phyloP scores from a whole-genome alignment of 2,797 vertebrate species.

The Acanthiza pusilla region DNA sequence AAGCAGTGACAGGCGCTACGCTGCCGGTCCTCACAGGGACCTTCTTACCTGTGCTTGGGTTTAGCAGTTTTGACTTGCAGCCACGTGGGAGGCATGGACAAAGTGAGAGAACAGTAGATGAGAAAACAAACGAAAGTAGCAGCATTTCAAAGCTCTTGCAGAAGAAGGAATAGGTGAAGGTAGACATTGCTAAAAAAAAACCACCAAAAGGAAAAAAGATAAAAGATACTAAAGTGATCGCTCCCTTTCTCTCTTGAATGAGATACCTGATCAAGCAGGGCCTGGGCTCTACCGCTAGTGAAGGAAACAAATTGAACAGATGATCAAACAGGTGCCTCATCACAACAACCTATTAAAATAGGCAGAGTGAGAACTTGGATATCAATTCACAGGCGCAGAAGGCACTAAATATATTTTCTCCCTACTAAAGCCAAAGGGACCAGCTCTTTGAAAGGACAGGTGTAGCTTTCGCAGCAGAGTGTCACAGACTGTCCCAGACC shows the following conservation, averaged over 20 bases:
- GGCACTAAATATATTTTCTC: background rate
- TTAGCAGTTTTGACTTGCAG: background rate
- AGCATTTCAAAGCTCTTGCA: background rate
- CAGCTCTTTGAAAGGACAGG: background rate
- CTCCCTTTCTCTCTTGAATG: background rate
- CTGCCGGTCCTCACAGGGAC: background rate
- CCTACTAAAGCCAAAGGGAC: background rate
- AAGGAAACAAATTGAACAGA: background rate
- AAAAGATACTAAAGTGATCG: background rate
- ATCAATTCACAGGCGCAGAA: background rate
- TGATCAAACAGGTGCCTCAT: background rate
- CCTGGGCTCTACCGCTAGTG: background rate
- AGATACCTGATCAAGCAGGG: background rate
- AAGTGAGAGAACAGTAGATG: background rate
- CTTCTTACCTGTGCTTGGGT: background rate
- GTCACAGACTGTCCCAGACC: background rate
- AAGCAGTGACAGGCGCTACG: background rate
- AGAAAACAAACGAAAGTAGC: background rate
- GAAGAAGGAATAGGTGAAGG: background rate
- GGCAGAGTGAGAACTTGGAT: background rate
- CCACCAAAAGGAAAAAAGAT: too few relatives aligned
- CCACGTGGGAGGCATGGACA: background rate
- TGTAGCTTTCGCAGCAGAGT: accelerated
- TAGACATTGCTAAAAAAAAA: background rate
- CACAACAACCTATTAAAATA: background rate